These are phyloP conservation scores for Numida meleagris DNA, from an alignment of 2,113 vertebrate species.

Conservation along the genomic window DNA sequence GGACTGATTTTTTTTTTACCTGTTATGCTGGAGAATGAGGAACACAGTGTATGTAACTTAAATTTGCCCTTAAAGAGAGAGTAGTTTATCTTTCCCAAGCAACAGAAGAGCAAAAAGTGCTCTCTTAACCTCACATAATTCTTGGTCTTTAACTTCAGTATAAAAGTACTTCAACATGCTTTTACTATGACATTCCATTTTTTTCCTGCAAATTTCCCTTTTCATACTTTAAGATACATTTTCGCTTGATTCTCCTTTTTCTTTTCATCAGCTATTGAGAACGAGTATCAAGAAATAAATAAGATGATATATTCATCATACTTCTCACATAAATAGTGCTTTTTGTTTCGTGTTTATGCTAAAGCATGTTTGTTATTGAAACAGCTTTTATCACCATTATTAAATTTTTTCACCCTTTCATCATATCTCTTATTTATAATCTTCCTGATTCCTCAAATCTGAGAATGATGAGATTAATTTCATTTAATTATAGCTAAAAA, in stretches of 20 bases:
- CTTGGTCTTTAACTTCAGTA: neutral
- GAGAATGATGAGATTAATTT: neutral
- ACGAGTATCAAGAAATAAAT: neutral
- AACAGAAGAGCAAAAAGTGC: neutral
- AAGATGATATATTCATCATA: neutral
- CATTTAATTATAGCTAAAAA: neutral
- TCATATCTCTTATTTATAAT: neutral
- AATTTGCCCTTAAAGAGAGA: neutral
- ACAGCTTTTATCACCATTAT: neutral
- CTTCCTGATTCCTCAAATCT: neutral
- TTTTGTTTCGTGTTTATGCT: neutral
- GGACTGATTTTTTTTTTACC: neutral
- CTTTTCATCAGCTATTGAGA: neutral
- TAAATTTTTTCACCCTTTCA: neutral
- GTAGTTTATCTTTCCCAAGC: neutral
- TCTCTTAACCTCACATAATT: neutral
- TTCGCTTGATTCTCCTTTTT: neutral
- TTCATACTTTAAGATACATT: neutral
- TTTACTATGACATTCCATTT: neutral
- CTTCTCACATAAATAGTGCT: neutral
- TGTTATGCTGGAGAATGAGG: neutral
- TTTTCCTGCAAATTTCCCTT: neutral
- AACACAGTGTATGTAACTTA: neutral
- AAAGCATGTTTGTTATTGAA: neutral
- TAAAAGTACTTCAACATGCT: neutral